Evolutionary conservation across 2,888 invertebrate genomes (phyloP), one percentile per base, ranked within the genome.

Genomic region (Lottia scabra): DNA sequence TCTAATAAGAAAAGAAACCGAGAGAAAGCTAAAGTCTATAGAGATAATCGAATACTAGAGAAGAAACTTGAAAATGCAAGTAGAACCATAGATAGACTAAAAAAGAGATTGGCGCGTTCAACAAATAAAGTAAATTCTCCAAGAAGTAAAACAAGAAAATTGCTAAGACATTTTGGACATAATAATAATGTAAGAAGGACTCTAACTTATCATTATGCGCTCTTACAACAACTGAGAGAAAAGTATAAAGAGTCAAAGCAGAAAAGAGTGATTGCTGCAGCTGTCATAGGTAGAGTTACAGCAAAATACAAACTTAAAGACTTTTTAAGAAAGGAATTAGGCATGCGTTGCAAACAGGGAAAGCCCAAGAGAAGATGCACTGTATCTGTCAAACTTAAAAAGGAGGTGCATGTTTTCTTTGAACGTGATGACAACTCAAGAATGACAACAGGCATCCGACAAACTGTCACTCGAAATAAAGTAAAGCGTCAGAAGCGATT

Each of bases 341-440:
- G 30, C 30, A 30, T 30, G 30, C 30, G 30, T 30, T 30, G 30
- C 30, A 30, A 30, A 30, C 30, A 30, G 30, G 30, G 30, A 30
- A 30, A 30, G 30, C 30, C 30, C 30, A 30, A 30, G 30, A 30
- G 5, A 30, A 30, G 30, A 30, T 30, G 30, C 30, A 30, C 30
- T 30, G 30, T 30, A 30, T 30, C 30, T 30, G 30, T 30, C 30
- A 30, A 30, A 30, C 30, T 30, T 30, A 30, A 30, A 30, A 30
- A 30, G 30, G 30, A 30, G 30, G 66, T 78, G n/a, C 62, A 70
- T 64, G 64, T 45, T 15, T 75, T 72, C 67, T 78, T 65, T 74
- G 67, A 70, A 19, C 27, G 75, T 12, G 72, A 74, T 67, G 75
- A 78, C 70, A 64, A 67, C 16, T 75, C 72, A 13, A 66, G 74